Evolutionary conservation across 1,140 invertebrate species (phyloP), one percentile per base, ranked within the genome.

Genomic region (Drosophila bipectinata): DNA sequence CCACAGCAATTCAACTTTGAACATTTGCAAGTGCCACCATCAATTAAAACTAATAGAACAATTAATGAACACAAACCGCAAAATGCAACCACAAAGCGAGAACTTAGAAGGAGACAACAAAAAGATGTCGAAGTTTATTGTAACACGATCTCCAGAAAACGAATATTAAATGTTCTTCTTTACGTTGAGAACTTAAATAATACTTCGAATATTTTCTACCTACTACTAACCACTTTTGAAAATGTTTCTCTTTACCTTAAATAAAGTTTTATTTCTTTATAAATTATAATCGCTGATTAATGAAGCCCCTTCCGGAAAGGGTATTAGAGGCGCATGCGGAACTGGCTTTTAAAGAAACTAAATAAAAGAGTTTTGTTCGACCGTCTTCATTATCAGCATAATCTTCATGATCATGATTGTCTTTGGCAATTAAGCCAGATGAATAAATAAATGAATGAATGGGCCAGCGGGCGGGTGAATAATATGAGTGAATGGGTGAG

Each of bases 11-110:
- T 60, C 77, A 79, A 66, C 60, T 79, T 56, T 63, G 62, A 69
- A 54, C 62, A 77, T 77, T 82, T 78, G 79, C 79, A 73, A 78
- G 72, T 75, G 72, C 62, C 74, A 82, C 60, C 83, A 72, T 87
- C 83, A 87, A 87, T 87, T 87, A 87, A 87, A 88, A 69, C 75
- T 87, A 88, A 87, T 87, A 87, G 79, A 87, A 88, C 83, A 88
- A 87, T 87, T 87, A 76, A 81, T 72, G 82, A 49, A 67, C 63
- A 56, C 54, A 69, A 76, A 69, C 72, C 47, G 55, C 51, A 72
- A 76, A 76, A 78, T 87, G 79, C 82, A 82, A 58, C 59, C 78
- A 60, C 75, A 77, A 39, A 71, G 67, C 64, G 66, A 71, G 60
- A 77, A 77, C 62, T 61, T 73, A 62, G 62, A 87, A 76, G 45